Percentiles rank a stretch among this genome's conserved stretches.
phyloP scores from a whole-genome alignment of 2,888 invertebrate species.

The Drosophila barbarae region DNA sequence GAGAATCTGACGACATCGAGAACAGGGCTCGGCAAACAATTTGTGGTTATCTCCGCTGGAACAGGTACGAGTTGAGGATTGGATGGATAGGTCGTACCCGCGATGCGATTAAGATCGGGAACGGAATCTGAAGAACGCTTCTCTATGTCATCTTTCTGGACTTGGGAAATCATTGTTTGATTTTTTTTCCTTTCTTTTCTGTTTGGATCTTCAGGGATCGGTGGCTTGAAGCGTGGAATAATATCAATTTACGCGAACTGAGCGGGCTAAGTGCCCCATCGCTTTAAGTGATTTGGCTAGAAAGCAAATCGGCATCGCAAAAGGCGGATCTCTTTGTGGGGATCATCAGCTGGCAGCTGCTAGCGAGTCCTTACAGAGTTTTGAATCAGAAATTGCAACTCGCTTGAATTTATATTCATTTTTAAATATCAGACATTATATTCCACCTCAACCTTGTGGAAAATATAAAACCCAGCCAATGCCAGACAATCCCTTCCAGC shows the following conservation, averaged over 20 bases:
- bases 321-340: conserved; percentile 52
- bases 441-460: background rate
- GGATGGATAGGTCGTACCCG: conserved; percentile 25
- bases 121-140: conserved; percentile 25
- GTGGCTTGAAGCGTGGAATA: conserved; percentile 54
- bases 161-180: conserved; percentile 37
- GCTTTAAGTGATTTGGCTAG: conserved; percentile 58
- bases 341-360: conserved; percentile 26
- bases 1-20: conserved; percentile 64
- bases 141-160: conserved; percentile 62
- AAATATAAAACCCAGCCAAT: background rate
- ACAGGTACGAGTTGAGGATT: conserved; percentile 51
- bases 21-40: conserved; percentile 60
- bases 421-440: background rate
- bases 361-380: conserved; percentile 1
- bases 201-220: conserved; percentile 4
- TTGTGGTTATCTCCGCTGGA: conserved; percentile 63
- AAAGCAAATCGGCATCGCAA: conserved; percentile 39
- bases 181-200: conserved; percentile 2
- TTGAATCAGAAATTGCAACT: background rate
- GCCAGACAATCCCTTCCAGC: background rate
- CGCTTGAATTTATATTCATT: background rate
- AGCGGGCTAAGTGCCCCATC: conserved; percentile 45
- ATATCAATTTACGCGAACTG: conserved; percentile 64
- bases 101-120: conserved; percentile 56